These are phyloP conservation scores for Achlya flavicornis DNA, from an alignment of 2,888 invertebrate genomes.

Conservation along the genomic window DNA sequence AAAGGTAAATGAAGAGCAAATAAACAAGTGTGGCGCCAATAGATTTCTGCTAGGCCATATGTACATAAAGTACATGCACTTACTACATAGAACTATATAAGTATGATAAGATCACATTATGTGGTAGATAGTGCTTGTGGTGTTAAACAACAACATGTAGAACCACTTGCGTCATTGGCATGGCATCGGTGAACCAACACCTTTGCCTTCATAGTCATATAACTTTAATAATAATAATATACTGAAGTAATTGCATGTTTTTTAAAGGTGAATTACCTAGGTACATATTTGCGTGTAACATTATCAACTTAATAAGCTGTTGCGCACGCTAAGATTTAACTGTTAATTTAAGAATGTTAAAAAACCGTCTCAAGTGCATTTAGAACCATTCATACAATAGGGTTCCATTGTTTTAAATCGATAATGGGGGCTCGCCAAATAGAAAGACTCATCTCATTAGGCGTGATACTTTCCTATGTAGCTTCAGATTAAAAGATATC, in stretches of 20 bases:
- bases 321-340: neutral
- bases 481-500: no score
- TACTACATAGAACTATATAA: neutral
- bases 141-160: neutral
- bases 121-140: neutral
- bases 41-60: no score
- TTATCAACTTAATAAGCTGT: neutral
- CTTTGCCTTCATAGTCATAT: neutral
- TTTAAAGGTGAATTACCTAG: neutral
- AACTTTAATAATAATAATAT: neutral
- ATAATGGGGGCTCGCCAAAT: no score
- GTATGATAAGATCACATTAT: neutral
- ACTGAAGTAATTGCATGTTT: neutral
- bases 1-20: no score
- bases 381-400: no score
- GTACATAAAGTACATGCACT: neutral
- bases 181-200: neutral
- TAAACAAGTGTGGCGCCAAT: no score
- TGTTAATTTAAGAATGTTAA: neutral
- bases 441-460: no score
- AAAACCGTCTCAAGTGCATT: no score
- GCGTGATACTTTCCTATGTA: no score
- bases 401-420: no score
- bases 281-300: neutral
- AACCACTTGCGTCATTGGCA: neutral